phyloP scores from a whole-genome alignment of 1,140 invertebrate genomes.

The Hypothenemus hampei region DNA sequence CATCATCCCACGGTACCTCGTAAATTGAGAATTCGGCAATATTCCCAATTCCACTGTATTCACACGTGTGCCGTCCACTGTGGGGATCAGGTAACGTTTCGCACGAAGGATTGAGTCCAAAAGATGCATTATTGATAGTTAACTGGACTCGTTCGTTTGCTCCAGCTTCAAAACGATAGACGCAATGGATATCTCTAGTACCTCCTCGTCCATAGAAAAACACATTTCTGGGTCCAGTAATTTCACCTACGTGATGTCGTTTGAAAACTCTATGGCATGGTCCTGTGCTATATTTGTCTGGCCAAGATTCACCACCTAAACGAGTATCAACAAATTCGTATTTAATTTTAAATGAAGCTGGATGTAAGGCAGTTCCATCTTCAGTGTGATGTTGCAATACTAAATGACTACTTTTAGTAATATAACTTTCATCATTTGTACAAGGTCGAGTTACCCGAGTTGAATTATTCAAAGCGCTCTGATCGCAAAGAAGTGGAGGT shows the following conservation, averaged over 20 bases:
- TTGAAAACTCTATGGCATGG: conserved; percentile 54
- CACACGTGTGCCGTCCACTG: conserved; percentile 51
- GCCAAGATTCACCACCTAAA: conserved; percentile 64
- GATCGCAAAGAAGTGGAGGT: conserved; percentile 73
- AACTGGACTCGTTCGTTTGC: conserved; percentile 60
- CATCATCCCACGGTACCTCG: conserved; percentile 62
- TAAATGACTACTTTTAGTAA: conserved; percentile 60
- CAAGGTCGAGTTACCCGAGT: conserved; percentile 72
- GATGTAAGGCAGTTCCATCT: conserved; percentile 62
- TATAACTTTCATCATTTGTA: conserved; percentile 69
- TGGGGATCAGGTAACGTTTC: conserved; percentile 65
- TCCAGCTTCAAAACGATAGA: conserved; percentile 67
- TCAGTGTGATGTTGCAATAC: conserved; percentile 50
- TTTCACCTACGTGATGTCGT: conserved; percentile 53
- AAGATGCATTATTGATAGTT: conserved; percentile 65
- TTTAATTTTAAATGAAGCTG: conserved; percentile 59
- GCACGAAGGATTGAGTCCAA: conserved; percentile 61
- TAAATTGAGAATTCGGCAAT: conserved; percentile 56
- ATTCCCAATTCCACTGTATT: conserved; percentile 48
- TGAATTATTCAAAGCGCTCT: conserved; percentile 68
- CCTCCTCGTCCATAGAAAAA: conserved; percentile 74
- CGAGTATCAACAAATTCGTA: conserved; percentile 83
- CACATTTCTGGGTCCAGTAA: conserved; percentile 67
- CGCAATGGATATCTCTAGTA: conserved; percentile 64
- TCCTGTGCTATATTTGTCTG: conserved; percentile 44